Percentiles rank a stretch among this genome's conserved stretches.
phyloP scores from a whole-genome alignment of 2,888 invertebrate genomes.

The Callosobruchus maculatus region DNA sequence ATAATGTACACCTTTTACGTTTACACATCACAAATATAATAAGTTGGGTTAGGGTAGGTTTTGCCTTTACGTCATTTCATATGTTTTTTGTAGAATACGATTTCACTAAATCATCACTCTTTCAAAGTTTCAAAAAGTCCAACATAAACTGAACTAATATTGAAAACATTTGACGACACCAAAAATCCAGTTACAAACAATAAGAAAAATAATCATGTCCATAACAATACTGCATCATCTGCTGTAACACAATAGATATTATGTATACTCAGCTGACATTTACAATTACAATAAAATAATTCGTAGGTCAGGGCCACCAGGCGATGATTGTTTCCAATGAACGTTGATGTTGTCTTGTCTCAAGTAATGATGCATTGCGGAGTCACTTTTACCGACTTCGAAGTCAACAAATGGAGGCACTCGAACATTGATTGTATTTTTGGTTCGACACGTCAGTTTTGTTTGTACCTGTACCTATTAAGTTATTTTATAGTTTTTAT shows the following conservation, averaged over 20 bases:
- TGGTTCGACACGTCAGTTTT: too few species aligned
- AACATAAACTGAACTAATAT: too few species aligned
- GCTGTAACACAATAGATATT: neutral
- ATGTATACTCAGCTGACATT: neutral
- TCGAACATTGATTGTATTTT: neutral
- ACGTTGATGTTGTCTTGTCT: neutral
- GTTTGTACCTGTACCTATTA: too few species aligned
- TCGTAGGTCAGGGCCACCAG: neutral
- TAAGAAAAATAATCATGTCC: neutral
- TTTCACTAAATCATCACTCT: too few species aligned
- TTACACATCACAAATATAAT: too few species aligned
- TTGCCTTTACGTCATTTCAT: too few species aligned
- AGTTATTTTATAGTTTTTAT: too few species aligned
- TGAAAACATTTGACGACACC: neutral
- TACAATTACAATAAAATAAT: neutral
- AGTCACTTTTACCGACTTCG: neutral
- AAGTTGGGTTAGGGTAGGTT: too few species aligned
- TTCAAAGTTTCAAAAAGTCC: too few species aligned
- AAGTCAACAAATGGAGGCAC: neutral
- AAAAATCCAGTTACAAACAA: neutral
- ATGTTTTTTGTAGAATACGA: too few species aligned
- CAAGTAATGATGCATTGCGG: neutral
- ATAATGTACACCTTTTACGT: too few species aligned
- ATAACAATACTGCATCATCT: neutral
- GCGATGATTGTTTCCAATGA: neutral